Base-by-base conservation (phyloP, 2,888 invertebrate genomes). In the Leucophora obtusa region DNA sequence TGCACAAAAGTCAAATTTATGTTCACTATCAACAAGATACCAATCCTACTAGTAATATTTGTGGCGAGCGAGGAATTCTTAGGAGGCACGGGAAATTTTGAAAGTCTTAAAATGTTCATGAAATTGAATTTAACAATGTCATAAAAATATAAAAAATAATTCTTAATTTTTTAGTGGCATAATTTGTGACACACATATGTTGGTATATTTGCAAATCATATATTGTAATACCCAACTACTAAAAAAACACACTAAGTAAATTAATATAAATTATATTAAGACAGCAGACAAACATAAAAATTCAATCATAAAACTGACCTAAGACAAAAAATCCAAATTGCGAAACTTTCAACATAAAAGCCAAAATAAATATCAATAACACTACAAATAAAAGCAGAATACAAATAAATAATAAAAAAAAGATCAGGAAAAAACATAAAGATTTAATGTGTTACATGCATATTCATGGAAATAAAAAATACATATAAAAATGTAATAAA, bases 221-320 rank as follows among this genome's bases (percentile, higher is more conserved):
- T 6, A n/a, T n/a, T 24, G 5, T 14, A 24, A 24, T 28, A 24
- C 28, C 28, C 28, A 58, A 38, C 11, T 38, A 38, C 38, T 11
- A 38, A 38, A 38, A 38, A 38, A 38, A 38, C 38, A 38, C 38
- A n/a, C n/a, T n/a, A n/a, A n/a, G n/a, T 38, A 38, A 38, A 38
- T 2, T 10, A 11, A 38, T 38, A 47, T 47, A 47, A 47, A 47
- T 47, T 47, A n/a, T 47, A n/a, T 47, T n/a, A 47, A 47, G 43
- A 35, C 35, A 35, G 11, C 38, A 47, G n/a, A n/a, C 33, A 43
- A 50, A 33, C 38, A 75, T 68, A 54, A 33, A 53, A 60, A 58
- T 65, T 62, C 47, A 66, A 59, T 58, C 60, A 62, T 81, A 83
- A 81, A 83, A 83, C 83, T 83, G 83, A 83, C 83, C 83, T 79